phyloP scores from a whole-genome alignment of 2,113 vertebrate species.

The Anhinga anhinga region DNA sequence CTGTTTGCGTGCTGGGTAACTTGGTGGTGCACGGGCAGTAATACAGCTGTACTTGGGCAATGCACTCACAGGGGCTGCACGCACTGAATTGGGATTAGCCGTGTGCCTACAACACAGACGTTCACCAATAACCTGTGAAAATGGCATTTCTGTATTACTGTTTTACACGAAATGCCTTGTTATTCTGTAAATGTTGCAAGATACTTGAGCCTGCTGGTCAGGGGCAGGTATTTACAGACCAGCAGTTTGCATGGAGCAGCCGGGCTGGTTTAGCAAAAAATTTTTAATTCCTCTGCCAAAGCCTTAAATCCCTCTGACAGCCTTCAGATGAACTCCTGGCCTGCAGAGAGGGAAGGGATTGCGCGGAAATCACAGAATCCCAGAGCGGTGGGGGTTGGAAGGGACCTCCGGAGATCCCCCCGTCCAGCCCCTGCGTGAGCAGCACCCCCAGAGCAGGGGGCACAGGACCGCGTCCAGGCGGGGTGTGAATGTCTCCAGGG shows the following conservation, averaged over 20 bases:
- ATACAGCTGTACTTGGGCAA: fast-evolving
- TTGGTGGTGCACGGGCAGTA: not conserved
- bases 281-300: not conserved
- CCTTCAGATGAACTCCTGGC: not conserved
- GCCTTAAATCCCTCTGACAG: not conserved
- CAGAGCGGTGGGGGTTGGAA: too few species aligned
- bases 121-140: not conserved
- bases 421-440: too few species aligned
- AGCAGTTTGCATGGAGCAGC: not conserved
- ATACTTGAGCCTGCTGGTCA: not conserved
- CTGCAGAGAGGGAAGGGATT: not conserved
- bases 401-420: too few species aligned
- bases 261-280: not conserved
- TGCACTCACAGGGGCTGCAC: fast-evolving
- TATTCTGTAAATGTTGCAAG: not conserved
- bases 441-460: too few species aligned
- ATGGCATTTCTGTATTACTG: not conserved
- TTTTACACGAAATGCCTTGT: not conserved
- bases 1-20: not conserved
- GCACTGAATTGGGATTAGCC: not conserved
- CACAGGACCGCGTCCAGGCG: too few species aligned
- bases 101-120: not conserved
- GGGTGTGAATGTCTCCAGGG: too few species aligned
- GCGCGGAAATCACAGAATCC: too few species aligned
- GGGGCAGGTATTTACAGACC: not conserved